Evolutionary conservation across 2,888 invertebrate genomes (phyloP), one percentile per base, ranked within the genome.

Genomic region (Eulithis testata): DNA sequence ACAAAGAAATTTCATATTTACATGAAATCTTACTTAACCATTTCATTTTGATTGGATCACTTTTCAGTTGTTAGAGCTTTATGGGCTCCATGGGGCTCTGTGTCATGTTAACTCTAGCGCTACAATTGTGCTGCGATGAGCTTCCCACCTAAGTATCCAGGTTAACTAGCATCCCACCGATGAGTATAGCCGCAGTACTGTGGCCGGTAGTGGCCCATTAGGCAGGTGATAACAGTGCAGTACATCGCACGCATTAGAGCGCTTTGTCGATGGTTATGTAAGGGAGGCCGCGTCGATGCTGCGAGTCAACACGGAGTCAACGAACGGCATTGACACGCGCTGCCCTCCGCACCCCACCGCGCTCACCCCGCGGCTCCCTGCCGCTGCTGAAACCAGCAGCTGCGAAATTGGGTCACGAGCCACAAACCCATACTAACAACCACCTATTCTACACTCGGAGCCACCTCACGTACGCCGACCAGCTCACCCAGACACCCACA

Each of bases 221-320:
- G 57, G 67, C 66, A 63, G 58, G 63, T 67, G 67, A 64, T 67
- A 63, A 74, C 75, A 72, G 76, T 74, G 76, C 74, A 73, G 86
- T 83, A 88, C 87, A 89, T 87, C 86, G 79, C 86, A 90, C 87
- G 89, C 89, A 88, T 85, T 87, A 82, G 82, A 84, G 79, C 86
- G 87, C 85, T 88, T 91, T 90, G 92, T 91, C 88, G 92, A 79
- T 89, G 90, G 91, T 92, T 93, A 93, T 93, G 92, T 93, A 93
- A 93, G 91, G 86, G 86, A 87, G 92, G 91, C 92, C 91, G 86
- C 88, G 84, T 77, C 90, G 90, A 85, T 87, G 89, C 86, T 86
- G 79, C 87, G 90, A 92, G 93, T 93, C 92, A 92, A 93, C 91
- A 92, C 89, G 89, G 90, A 92, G 93, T 93, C 92, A 92, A 93